Percentiles rank a stretch among this genome's conserved stretches.
Conservation (phyloP, 2,888 invertebrate genomes). For the Philaethria dido region DNA sequence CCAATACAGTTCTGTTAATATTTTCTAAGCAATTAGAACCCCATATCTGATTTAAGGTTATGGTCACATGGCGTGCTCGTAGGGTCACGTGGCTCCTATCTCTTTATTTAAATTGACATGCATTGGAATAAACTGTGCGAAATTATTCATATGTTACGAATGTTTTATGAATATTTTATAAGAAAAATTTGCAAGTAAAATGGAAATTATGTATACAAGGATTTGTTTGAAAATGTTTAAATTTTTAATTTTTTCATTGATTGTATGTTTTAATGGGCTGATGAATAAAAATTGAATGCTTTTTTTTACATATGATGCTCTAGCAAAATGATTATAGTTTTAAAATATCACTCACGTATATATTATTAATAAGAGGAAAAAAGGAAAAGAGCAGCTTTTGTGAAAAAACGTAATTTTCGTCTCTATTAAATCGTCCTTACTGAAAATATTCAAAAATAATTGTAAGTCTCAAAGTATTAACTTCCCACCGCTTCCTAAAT, state of each 20-base stretch:
- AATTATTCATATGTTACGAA: conserved; percentile 51
- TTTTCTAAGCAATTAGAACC: conserved; percentile 80
- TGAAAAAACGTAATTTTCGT: no score
- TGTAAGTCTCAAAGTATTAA: conserved; percentile 28
- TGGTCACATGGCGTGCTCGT: conserved; percentile 64
- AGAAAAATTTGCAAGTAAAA: neutral
- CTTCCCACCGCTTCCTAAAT: conserved; percentile 41
- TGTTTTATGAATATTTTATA: conserved; percentile 12
- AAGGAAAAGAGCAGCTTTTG: no score
- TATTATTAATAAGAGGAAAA: no score
- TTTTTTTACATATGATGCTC: no score
- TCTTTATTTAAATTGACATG: conserved; percentile 74
- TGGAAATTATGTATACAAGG: neutral
- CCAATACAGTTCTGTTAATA: conserved; percentile 65
- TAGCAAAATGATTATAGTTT: no score
- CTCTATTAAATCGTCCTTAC: no score
- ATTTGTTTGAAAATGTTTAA: neutral
- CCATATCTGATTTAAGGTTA: conserved; percentile 80
- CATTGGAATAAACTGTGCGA: conserved; percentile 64
- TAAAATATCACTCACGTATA: no score
- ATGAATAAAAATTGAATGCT: no score
- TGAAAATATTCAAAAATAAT: neutral
- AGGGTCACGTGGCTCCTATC: conserved; percentile 78
- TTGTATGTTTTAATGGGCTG: no score
- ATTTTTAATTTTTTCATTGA: neutral